Base-by-base conservation (phyloP, 2,797 vertebrate genomes). In the Sebastes hubbsi region DNA sequence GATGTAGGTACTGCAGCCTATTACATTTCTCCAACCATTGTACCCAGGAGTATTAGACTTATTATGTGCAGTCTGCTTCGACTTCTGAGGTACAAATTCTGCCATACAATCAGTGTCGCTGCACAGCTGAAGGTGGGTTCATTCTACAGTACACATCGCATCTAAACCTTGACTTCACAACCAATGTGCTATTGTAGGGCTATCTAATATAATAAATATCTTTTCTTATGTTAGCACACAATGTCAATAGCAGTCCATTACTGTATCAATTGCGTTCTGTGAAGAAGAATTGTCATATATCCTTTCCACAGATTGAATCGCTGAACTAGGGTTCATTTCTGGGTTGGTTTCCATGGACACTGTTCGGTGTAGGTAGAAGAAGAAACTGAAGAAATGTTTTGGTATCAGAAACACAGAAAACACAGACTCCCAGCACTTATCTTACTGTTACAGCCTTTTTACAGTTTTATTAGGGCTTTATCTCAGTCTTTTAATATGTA, bases 321-420 rank as follows among this genome's bases (percentile, higher is more conserved):
- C 77, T 42, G 6, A 63, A 72, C 59, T 11, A 1, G 34, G 34
- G 58, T 34, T 77, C 22, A 69, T 64, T 65, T 69, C 25, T 69
- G 18, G 73, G 64, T 78, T 83, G 74, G 74, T 89, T 80, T 78
- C 77, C 83, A 73, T 75, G 66, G 82, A 85, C 36, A 78, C 75
- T 42, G 49, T 77, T 32, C 4, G 4, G 18, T 76, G 30, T 72
- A 25, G n/a, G 30, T 52, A 27, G 25, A 74, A 64, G 34, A 59
- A 27, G 8, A 75, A 63, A 59, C 13, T 9, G 12, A 75, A 61
- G 18, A 75, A 60, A 69, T 27, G 24, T 64, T 2, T 54, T 49
- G 8, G n/a, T 20, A 14, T 55, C 18, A 69, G 3, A 71, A 36
- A 60, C 24, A 24, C 24, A 77, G 10, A 36, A 25, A 38, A 81